These are phyloP conservation scores for Syritta pipiens DNA, from an alignment of 2,888 invertebrate genomes.

Conservation along the genomic window DNA sequence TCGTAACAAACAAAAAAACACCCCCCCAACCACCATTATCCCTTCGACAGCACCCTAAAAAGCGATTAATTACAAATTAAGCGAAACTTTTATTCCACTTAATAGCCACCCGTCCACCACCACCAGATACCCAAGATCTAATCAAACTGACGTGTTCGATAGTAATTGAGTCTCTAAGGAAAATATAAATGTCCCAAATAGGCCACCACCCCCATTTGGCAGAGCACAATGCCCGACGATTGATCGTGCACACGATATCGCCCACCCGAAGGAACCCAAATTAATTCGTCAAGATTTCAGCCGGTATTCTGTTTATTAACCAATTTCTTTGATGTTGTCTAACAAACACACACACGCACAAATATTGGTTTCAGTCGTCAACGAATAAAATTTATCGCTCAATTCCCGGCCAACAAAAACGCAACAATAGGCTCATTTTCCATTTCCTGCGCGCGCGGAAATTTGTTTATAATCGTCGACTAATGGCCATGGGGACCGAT, in stretches of 20 bases:
- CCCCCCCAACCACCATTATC: slow-evolving; percentile 14
- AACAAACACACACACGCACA: background rate
- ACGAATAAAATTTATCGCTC: slow-evolving; percentile 68
- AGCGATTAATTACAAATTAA: slow-evolving; percentile 69
- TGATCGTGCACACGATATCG: slow-evolving; percentile 57
- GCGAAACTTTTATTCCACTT: slow-evolving; percentile 56
- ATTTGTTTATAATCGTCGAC: slow-evolving; percentile 69
- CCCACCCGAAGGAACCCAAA: slow-evolving; percentile 32
- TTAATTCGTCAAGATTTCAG: slow-evolving; percentile 68
- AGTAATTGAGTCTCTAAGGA: slow-evolving; percentile 50
- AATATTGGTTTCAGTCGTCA: slow-evolving; percentile 69
- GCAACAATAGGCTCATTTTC: slow-evolving; percentile 65
- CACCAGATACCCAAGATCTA: slow-evolving; percentile 24
- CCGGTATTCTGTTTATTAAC: slow-evolving; percentile 59
- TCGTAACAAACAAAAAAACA: background rate
- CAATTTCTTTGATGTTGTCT: slow-evolving; percentile 46
- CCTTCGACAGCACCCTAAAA: slow-evolving; percentile 40
- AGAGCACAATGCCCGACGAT: slow-evolving; percentile 26
- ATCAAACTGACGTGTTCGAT: slow-evolving; percentile 62
- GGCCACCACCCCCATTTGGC: slow-evolving; percentile 48
- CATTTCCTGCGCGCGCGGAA: slow-evolving; percentile 69
- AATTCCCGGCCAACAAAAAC: slow-evolving; percentile 58
- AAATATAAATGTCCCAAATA: slow-evolving; percentile 47
- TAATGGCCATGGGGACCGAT: slow-evolving; percentile 68
- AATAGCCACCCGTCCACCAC: slow-evolving; percentile 23